Percentiles rank a stretch among this genome's conserved stretches.
These are phyloP conservation scores for Bujurquina vittata DNA, from an alignment of 2,113 vertebrate genomes.

Conservation along the genomic window DNA sequence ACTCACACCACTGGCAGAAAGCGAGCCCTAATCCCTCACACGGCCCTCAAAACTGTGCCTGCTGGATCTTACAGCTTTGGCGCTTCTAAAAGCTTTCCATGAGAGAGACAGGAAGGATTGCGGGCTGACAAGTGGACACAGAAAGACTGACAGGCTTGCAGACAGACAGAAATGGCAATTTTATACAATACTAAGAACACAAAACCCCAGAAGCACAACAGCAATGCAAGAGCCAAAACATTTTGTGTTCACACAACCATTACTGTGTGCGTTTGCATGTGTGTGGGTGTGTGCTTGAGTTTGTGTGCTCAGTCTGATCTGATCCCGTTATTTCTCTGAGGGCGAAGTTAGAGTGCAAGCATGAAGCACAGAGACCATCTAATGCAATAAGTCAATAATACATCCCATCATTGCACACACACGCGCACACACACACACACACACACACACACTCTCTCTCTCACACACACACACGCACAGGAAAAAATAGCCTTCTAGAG, in stretches of 20 bases:
- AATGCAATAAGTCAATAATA: slow-evolving; percentile 73
- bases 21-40: slow-evolving; percentile 59
- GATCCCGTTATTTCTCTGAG: slow-evolving; percentile 65
- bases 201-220: slow-evolving; percentile 48
- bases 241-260: slow-evolving; percentile 18
- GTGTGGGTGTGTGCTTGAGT: slow-evolving; percentile 20
- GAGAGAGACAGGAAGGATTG: slow-evolving; percentile 15
- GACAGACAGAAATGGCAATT: slow-evolving; percentile 15
- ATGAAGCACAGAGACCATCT: slow-evolving; percentile 67
- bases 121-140: slow-evolving; percentile 21
- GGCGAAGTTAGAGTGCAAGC: slow-evolving; percentile 61
- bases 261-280: slow-evolving; percentile 23
- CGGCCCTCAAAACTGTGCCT: slow-evolving; percentile 38
- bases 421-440: background rate
- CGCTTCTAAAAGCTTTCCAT: slow-evolving; percentile 22
- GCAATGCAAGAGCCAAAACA: slow-evolving; percentile 32
- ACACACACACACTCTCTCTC: background rate
- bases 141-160: background rate
- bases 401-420: slow-evolving; percentile 56
- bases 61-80: slow-evolving; percentile 39
- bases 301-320: slow-evolving; percentile 56
- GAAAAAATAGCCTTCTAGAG: slow-evolving; percentile 43
- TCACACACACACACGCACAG: background rate
- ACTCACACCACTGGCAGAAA: slow-evolving; percentile 42
- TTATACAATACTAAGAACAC: slow-evolving; percentile 18